Evolutionary conservation across 2,113 vertebrate genomes (phyloP), one percentile per base, ranked within the genome.

Genomic region (Thamnaconus septentrionalis): DNA sequence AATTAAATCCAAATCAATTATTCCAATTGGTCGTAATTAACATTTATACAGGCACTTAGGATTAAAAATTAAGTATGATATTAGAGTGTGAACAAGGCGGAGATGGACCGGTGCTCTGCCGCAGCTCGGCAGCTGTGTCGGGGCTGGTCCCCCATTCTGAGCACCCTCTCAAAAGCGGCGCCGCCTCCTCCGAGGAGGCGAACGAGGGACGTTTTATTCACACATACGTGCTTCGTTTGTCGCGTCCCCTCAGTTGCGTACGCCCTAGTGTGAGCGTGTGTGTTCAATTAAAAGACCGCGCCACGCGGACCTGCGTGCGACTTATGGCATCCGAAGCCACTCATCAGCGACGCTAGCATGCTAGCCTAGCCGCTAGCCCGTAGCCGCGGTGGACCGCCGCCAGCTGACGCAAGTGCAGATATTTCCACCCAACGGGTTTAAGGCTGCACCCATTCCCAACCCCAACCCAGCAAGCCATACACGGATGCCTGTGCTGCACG

Each of bases 321-420:
- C 18, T 31, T 31, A 31, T 31, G 18, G 18, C 18, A 31, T 18
- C 4, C 4, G 2, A 0, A 0, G n/a, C 48, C 2, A 8, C 31
- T 8, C 3, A 0, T 46, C 44, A 50, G n/a, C n/a, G 9, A 44
- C 8, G 66, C 60, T 66, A 66, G 61, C 63, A 4, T 4, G 3
- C 8, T 78, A 67, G 56, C 75, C 57, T 80, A 73, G 64, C 64
- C 7, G 80, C 80, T 84, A 83, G 43, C 53, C 0, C 53, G 39
- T 80, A 84, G 81, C 78, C 54, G 79, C 84, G 67, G 67, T 79
- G 81, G 76, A 81, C 68, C 75, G 41, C 73, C 61, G 81, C 79
- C 84, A 87, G 85, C 85, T 87, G 87, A 88, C 87, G 86, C 83
- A 81, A 89, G 88, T 89, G 89, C 85, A 85, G 86, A 88, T 84